Conservation (phyloP, 1,140 invertebrate genomes). For the Lordiphosa stackelbergi region DNA sequence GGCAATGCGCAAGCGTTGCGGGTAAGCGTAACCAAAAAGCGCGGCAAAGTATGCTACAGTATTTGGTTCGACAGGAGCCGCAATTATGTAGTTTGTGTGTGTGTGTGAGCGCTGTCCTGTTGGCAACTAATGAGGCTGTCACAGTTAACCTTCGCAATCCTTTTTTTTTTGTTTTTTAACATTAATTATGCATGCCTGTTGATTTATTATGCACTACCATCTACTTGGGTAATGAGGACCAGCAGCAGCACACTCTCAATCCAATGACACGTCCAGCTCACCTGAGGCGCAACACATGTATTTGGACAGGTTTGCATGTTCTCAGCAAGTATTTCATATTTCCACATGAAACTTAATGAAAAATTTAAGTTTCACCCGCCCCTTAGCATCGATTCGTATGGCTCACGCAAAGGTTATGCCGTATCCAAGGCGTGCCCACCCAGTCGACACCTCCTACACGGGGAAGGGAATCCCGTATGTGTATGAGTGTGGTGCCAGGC, state of each 20-base stretch:
- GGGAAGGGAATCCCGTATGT: background rate
- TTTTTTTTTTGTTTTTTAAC: conserved; percentile 20
- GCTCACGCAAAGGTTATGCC: conserved; percentile 38
- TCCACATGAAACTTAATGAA: conserved; percentile 44
- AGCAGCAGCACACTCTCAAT: conserved; percentile 1
- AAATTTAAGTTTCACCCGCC: conserved; percentile 40
- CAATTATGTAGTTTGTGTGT: conserved; percentile 24
- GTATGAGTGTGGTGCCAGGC: conserved; percentile 26
- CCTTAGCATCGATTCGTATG: conserved; percentile 36
- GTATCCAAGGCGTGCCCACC: conserved; percentile 7
- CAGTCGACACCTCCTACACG: background rate
- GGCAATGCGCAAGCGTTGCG: conserved; percentile 61
- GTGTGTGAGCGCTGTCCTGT: background rate
- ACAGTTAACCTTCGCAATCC: conserved; percentile 31
- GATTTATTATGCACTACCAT: conserved; percentile 65
- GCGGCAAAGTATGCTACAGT: conserved; percentile 42
- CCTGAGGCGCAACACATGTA: conserved; percentile 5
- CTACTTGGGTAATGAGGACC: conserved; percentile 30
- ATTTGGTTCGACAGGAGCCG: conserved; percentile 28
- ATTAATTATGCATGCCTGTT: conserved; percentile 63
- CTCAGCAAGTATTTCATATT: conserved; percentile 50
- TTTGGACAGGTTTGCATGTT: conserved; percentile 30
- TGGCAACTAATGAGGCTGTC: conserved; percentile 50
- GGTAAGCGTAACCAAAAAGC: conserved; percentile 43
- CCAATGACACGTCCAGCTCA: conserved; percentile 22